Conservation (phyloP, 2,888 invertebrate genomes). For the Chesias legatella region DNA sequence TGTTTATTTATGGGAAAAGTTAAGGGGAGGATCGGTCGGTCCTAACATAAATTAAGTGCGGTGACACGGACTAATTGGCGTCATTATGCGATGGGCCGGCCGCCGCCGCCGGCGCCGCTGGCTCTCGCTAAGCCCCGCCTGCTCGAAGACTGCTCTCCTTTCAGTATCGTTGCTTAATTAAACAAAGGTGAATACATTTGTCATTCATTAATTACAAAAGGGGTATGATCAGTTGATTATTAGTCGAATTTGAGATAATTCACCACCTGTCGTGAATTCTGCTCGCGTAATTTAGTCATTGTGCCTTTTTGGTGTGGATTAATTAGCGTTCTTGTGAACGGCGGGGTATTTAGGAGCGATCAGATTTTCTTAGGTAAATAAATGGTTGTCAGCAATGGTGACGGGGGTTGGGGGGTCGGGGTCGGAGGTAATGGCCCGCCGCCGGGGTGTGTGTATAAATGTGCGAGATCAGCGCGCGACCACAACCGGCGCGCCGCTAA, state of each 20-base stretch:
- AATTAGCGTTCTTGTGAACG: constrained; percentile 45
- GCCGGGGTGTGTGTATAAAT: constrained; percentile 41
- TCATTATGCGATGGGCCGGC: constrained; percentile 51
- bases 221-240: constrained; percentile 40
- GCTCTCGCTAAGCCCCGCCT: constrained; percentile 20
- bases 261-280: constrained; percentile 40
- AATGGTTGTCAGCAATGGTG: constrained; percentile 36
- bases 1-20: constrained; percentile 62
- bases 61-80: constrained; percentile 62
- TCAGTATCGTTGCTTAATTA: constrained; percentile 40
- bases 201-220: constrained; percentile 42
- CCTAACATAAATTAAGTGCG: constrained; percentile 59
- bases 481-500: constrained; percentile 35
- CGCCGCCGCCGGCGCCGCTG: constrained; percentile 22
- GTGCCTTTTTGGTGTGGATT: constrained; percentile 41
- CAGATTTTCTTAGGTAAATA: constrained; percentile 35
- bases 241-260: constrained; percentile 41
- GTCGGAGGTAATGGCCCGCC: constrained; percentile 38
- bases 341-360: constrained; percentile 32
- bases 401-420: constrained; percentile 28
- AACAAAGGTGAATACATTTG: constrained; percentile 43
- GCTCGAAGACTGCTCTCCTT: constrained; percentile 31
- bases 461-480: constrained; percentile 38
- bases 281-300: constrained; percentile 40
- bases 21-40: constrained; percentile 48